Conservation (phyloP, 37 sponge, comb jelly and placozoan species). For the Tethya wilhelma region DNA sequence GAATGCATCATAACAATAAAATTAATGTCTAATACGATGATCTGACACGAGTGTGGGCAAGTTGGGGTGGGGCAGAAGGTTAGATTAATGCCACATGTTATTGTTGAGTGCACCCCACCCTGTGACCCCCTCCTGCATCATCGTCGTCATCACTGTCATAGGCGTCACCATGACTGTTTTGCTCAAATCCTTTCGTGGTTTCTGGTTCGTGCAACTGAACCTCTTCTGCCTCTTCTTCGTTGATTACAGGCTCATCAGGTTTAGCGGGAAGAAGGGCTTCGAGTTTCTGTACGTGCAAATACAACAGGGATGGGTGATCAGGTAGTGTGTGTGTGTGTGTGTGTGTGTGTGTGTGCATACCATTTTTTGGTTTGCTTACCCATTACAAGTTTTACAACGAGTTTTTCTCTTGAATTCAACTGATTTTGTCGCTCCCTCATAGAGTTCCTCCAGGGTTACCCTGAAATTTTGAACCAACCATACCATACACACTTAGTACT, state of each 20-base stretch:
- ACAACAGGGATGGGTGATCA: background rate
- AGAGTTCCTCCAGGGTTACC: conserved; percentile 85
- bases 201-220: conserved; percentile 71
- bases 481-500: background rate
- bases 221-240: conserved; percentile 61
- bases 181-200: conserved; percentile 19
- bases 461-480: conserved; percentile 24
- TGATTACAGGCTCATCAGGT: conserved; percentile 4
- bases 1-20: too few relatives aligned
- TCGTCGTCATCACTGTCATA: conserved; percentile 48
- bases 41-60: too few relatives aligned
- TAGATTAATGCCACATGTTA: too few relatives aligned
- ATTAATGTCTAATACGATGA: too few relatives aligned
- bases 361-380: conserved; percentile 47
- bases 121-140: conserved; percentile 14
- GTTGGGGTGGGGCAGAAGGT: too few relatives aligned
- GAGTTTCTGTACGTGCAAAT: conserved; percentile 39
- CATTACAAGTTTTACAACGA: conserved; percentile 68
- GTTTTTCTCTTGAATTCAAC: conserved; percentile 82
- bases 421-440: conserved; percentile 61
- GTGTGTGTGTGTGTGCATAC: background rate
- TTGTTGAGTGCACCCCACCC: conserved; percentile 35
- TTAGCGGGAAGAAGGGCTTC: conserved; percentile 34
- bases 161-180: background rate
- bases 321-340: background rate